Conservation (phyloP, 2,113 vertebrate species). For the Pluvianellus socialis region DNA sequence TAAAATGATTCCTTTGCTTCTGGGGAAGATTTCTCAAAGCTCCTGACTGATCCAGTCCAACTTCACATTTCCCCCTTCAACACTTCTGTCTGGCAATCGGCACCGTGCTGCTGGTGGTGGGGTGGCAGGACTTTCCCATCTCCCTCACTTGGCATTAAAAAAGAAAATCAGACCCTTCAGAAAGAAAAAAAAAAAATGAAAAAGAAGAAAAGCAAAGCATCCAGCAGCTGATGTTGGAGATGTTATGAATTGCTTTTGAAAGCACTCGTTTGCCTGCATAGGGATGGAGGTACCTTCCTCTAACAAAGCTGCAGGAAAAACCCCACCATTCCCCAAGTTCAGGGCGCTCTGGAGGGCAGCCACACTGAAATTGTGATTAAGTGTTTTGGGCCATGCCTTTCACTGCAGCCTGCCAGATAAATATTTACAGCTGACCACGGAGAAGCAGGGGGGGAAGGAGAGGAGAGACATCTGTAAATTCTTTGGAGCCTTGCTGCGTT, state of each 20-base stretch:
- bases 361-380: constrained; percentile 58
- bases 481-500: constrained; percentile 35
- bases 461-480: constrained; percentile 62
- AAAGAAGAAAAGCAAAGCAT: background rate
- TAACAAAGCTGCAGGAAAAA: background rate
- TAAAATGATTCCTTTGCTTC: background rate
- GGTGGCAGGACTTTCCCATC: background rate
- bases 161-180: background rate
- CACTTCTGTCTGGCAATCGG: background rate
- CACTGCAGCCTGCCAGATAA: constrained; percentile 63
- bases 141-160: background rate
- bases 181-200: background rate
- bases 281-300: background rate
- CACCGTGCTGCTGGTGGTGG: background rate
- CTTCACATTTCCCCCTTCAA: background rate
- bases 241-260: background rate
- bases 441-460: background rate
- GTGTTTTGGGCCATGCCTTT: constrained; percentile 60
- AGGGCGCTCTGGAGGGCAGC: constrained; percentile 56
- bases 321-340: background rate
- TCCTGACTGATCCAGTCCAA: background rate
- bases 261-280: background rate
- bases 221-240: background rate
- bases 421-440: constrained; percentile 69
- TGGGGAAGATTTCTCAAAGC: background rate